Evolutionary conservation across 1,140 invertebrate species (phyloP).

Genomic region (Dicyema japonicum): DNA sequence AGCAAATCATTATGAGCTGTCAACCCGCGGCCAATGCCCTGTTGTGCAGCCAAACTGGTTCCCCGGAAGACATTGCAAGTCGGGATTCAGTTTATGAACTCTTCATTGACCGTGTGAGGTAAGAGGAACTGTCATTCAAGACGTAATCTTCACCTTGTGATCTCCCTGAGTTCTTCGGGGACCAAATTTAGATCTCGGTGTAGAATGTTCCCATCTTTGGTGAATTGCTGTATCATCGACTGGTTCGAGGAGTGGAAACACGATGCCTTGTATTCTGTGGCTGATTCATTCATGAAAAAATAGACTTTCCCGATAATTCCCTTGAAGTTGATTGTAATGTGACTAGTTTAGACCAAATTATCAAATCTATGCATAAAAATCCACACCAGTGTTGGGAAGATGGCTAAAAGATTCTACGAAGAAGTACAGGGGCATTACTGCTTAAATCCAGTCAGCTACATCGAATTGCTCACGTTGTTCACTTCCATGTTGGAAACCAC

Average conservation of each 20-base stretch:
- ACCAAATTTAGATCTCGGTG: conserved; percentile 36
- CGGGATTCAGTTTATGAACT: conserved; percentile 36
- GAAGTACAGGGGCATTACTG: conserved; percentile 50
- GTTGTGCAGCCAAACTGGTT: conserved; percentile 34
- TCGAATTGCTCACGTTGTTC: conserved; percentile 48
- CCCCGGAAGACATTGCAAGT: conserved; percentile 28
- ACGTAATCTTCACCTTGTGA: conserved; percentile 20
- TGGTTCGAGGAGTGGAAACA: conserved; percentile 27
- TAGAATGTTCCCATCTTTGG: conserved; percentile 21
- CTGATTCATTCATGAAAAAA: conserved; percentile 6
- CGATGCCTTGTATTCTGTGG: conserved; percentile 26
- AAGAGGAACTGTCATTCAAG: conserved; percentile 5
- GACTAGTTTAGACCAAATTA: conserved; percentile 8
- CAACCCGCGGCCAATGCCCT: conserved; percentile 3
- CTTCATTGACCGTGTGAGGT: conserved; percentile 20
- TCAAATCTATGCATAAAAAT: conserved; percentile 29
- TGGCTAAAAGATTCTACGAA: conserved; percentile 35
- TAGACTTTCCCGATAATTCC: not conserved
- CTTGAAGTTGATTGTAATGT: conserved; percentile 3
- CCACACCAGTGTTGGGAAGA: conserved; percentile 34
- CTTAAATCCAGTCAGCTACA: conserved; percentile 52
- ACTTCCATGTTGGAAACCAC: conserved; percentile 31
- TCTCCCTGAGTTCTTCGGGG: conserved; percentile 25
- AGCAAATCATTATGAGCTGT: conserved; percentile 35
- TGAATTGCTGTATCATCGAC: conserved; percentile 22